Base-by-base conservation (phyloP, 2,797 vertebrate genomes). In the Bradypus variegatus region DNA sequence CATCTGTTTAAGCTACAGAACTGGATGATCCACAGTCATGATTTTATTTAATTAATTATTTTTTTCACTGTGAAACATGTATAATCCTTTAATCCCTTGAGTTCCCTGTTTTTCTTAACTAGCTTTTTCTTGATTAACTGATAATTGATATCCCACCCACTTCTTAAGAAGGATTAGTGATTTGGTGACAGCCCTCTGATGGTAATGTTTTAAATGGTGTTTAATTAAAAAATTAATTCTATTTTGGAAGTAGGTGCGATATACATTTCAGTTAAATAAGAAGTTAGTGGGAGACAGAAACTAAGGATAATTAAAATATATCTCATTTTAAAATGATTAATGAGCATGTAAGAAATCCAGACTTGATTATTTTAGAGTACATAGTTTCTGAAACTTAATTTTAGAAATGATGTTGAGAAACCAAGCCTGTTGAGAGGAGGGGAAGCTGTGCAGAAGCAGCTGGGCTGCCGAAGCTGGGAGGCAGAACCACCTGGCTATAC, bases 181-280 rank as follows among this genome's bases (percentile, higher is more conserved):
- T 83, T 94, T 76, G 64, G 80, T 69, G 55, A 38, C 15, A 45
- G 33, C 45, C 48, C 21, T 31, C 38, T 83, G 45, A 75, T 50
- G 48, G 69, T 60, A 85, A 38, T 77, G 5, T 41, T 89, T 91
- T 78, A 82, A 78, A 82, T 58, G 50, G 45, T 41, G 33, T 53
- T 89, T 91, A 85, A 82, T 94, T 89, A 85, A 73, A 88, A 95
- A 91, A 69, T 86, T 85, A 79, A 85, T 94, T 83, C 48, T 76
- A 38, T 86, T 88, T 86, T 83, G 55, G 55, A 94, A 91, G 73
- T 48, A 86, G 21, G 23, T 83, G 16, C 48, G 13, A 36, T 88
- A 91, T 72, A 55, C 55, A 77, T 83, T 94, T 91, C 69, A 93
- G 77, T 91, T 93, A 69, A 78, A 72, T 82, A 53, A 48, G 29